Percentiles rank a stretch among this genome's conserved stretches.
phyloP scores from a whole-genome alignment of 2,888 invertebrate species.

The Malthinus seriepunctatus region DNA sequence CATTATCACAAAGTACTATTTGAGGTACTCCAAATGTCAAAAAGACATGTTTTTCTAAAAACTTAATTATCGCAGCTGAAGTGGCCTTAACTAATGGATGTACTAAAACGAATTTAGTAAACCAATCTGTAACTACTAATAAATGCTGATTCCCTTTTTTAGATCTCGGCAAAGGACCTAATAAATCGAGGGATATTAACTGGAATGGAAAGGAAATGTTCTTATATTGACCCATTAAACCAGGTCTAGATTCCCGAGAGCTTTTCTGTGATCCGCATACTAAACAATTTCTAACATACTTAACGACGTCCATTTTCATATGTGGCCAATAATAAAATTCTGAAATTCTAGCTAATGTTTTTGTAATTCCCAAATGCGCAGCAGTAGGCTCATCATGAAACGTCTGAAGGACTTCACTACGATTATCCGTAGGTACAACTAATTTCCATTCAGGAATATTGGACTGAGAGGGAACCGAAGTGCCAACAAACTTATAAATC shows the following conservation, averaged over 20 bases:
- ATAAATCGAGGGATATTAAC: neutral
- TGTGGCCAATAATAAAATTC: too few relatives aligned
- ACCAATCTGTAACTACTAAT: slow-evolving; percentile 11
- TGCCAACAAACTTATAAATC: too few relatives aligned
- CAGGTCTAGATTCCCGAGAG: neutral
- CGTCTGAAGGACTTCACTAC: too few relatives aligned
- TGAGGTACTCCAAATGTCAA: neutral
- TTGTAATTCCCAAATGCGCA: too few relatives aligned
- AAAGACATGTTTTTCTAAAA: neutral
- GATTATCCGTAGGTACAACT: too few relatives aligned
- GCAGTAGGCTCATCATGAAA: too few relatives aligned
- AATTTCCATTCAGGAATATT: too few relatives aligned
- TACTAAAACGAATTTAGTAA: slow-evolving; percentile 13
- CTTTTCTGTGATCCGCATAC: too few relatives aligned
- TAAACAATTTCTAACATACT: too few relatives aligned
- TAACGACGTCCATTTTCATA: too few relatives aligned
- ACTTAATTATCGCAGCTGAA: neutral
- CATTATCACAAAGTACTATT: neutral
- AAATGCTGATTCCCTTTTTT: slow-evolving; percentile 11
- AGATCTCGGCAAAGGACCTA: slow-evolving; percentile 12
- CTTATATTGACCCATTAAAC: neutral
- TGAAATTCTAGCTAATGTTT: too few relatives aligned
- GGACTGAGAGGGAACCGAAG: too few relatives aligned
- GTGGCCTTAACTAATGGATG: slow-evolving; percentile 5
- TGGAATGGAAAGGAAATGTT: neutral